Percentiles rank a stretch among this genome's conserved stretches.
Conservation (phyloP, 1,140 invertebrate species). For the Drosophila nebulosa region DNA sequence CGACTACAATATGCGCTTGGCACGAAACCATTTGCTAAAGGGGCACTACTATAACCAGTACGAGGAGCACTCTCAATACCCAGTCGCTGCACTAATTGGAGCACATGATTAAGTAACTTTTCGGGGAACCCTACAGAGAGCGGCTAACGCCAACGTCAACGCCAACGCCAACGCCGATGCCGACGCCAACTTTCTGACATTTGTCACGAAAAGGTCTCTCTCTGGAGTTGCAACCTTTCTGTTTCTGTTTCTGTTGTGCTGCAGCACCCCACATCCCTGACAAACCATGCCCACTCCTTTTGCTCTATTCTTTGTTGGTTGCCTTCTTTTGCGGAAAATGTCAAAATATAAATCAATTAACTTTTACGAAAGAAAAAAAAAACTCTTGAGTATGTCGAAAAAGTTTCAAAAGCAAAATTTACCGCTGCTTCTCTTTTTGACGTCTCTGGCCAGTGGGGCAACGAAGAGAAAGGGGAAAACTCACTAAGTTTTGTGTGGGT, state of each 20-base stretch:
- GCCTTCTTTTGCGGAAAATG: slow-evolving; percentile 49
- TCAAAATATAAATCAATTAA: slow-evolving; percentile 77
- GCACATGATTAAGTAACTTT: slow-evolving; percentile 78
- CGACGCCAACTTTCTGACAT: slow-evolving; percentile 45
- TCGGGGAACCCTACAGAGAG: slow-evolving; percentile 28
- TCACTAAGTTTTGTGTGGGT: neutral
- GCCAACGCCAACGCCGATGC: slow-evolving; percentile 2
- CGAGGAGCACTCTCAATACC: neutral
- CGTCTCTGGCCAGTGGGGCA: neutral
- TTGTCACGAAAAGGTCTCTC: slow-evolving; percentile 71
- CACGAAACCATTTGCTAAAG: slow-evolving; percentile 57
- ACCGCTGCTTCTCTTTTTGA: slow-evolving; percentile 29
- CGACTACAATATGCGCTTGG: slow-evolving; percentile 46
- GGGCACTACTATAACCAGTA: neutral
- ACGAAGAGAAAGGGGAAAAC: neutral
- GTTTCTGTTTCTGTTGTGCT: neutral
- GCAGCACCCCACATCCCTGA: slow-evolving; percentile 18
- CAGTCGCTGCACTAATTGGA: slow-evolving; percentile 61
- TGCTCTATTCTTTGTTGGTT: slow-evolving; percentile 7
- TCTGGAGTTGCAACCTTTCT: slow-evolving; percentile 53
- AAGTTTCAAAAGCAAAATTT: slow-evolving; percentile 45
- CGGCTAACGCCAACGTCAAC: slow-evolving; percentile 8
- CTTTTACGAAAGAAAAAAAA: slow-evolving; percentile 60
- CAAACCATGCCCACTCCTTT: slow-evolving; percentile 36
- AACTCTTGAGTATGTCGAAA: slow-evolving; percentile 38